Evolutionary conservation across 2,888 invertebrate species (phyloP).

Genomic region (Drosophila nr. fundita): DNA sequence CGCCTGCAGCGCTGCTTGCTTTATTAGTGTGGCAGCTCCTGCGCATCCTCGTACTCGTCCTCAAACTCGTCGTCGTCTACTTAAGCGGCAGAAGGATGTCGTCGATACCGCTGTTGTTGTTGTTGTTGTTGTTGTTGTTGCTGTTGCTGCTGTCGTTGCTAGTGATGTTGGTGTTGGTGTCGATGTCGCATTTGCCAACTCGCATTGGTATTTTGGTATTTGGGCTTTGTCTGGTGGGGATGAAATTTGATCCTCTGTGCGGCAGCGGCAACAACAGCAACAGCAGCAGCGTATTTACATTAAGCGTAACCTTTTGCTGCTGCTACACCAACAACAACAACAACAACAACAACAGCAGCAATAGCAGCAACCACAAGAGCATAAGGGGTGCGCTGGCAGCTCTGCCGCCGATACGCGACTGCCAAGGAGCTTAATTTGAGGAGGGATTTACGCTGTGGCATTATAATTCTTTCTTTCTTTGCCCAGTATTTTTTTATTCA

Average conservation of each 20-base stretch:
- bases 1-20: slow-evolving; percentile 40
- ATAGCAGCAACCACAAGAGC: slow-evolving; percentile 43
- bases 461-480: slow-evolving; percentile 70
- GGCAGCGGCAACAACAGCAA: slow-evolving; percentile 42
- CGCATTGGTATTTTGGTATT: slow-evolving; percentile 78
- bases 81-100: slow-evolving; percentile 62
- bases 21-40: slow-evolving; percentile 64
- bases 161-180: slow-evolving; percentile 33
- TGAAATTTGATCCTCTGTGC: slow-evolving; percentile 82
- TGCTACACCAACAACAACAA: slow-evolving; percentile 14
- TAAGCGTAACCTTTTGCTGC: slow-evolving; percentile 76
- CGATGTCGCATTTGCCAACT: slow-evolving; percentile 48
- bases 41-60: slow-evolving; percentile 30
- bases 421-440: slow-evolving; percentile 83
- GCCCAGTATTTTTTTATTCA: slow-evolving; percentile 7
- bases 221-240: slow-evolving; percentile 82
- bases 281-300: slow-evolving; percentile 73
- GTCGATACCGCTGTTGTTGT: slow-evolving; percentile 37
- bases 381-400: slow-evolving; percentile 54
- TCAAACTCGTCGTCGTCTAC: slow-evolving; percentile 39
- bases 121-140: slow-evolving; percentile 35
- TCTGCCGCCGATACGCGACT: slow-evolving; percentile 56
- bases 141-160: slow-evolving; percentile 27
- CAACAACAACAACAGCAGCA: slow-evolving; percentile 23
- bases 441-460: slow-evolving; percentile 78